A percentile compares a stretch with the other conserved stretches of the same genome.
These are phyloP conservation scores for Chrysolina haemoptera DNA, from an alignment of 2,888 invertebrate species.

Conservation along the genomic window DNA sequence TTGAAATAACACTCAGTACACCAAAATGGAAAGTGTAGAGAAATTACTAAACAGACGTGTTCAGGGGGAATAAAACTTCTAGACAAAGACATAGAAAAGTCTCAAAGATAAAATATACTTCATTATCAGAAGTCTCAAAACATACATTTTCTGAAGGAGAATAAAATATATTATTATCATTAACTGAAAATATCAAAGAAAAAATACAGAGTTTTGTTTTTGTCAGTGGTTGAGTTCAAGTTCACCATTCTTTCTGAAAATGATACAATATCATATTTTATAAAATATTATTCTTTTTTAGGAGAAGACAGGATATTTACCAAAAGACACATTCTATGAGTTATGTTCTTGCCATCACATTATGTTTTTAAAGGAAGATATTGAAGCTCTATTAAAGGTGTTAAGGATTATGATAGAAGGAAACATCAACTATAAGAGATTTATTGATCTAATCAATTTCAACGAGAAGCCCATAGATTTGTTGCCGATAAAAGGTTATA, in stretches of 20 bases:
- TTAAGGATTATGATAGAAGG: slow-evolving; percentile 71
- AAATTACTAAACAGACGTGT: too few species aligned
- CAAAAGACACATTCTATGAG: slow-evolving; percentile 69
- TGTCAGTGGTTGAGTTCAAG: too few species aligned
- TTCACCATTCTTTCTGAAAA: background rate
- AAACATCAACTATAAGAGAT: slow-evolving; percentile 71
- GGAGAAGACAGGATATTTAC: slow-evolving; percentile 70
- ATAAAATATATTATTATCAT: too few species aligned
- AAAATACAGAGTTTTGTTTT: too few species aligned
- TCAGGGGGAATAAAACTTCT: too few species aligned
- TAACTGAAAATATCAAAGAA: too few species aligned
- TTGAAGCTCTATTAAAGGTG: slow-evolving; percentile 71
- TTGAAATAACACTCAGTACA: too few species aligned
- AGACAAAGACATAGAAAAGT: too few species aligned
- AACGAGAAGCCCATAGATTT: slow-evolving; percentile 46
- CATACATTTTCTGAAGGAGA: too few species aligned
- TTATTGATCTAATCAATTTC: slow-evolving; percentile 70
- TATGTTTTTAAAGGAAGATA: slow-evolving; percentile 69
- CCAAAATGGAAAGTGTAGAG: too few species aligned
- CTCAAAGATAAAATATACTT: too few species aligned
- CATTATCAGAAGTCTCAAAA: too few species aligned
- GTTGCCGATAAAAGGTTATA: slow-evolving; percentile 47
- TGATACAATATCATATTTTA: background rate
- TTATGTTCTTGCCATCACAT: slow-evolving; percentile 69
- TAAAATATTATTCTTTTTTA: slow-evolving; percentile 48